Evolutionary conservation across 2,797 vertebrate genomes (phyloP).

Genomic region (Mus caroli): DNA sequence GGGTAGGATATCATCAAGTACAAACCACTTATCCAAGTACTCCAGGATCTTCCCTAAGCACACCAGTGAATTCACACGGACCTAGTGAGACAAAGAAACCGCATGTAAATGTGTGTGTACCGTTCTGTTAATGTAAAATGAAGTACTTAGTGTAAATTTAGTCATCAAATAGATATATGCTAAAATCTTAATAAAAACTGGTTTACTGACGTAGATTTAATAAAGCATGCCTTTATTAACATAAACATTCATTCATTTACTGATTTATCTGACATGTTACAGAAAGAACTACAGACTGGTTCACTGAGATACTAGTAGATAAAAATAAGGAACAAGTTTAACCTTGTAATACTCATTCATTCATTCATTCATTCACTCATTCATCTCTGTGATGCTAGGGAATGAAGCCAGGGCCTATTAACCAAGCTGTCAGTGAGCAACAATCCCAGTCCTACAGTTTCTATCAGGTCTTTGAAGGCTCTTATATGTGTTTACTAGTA

Average conservation of each 20-base stretch:
- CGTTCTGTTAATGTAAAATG: constrained; percentile 55
- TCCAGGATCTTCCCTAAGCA: constrained; percentile 99
- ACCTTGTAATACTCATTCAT: not conserved
- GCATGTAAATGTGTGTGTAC: constrained; percentile 64
- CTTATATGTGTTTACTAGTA: not conserved
- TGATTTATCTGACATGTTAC: constrained; percentile 32
- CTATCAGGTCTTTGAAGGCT: not conserved
- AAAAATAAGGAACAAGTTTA: constrained; percentile 31
- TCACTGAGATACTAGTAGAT: constrained; percentile 26
- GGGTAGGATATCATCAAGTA: constrained; percentile 98
- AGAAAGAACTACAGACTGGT: constrained; percentile 42
- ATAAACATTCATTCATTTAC: constrained; percentile 15
- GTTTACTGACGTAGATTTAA: not conserved
- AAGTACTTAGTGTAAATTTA: constrained; percentile 58
- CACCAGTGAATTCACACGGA: constrained; percentile 98
- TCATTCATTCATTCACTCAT: not conserved
- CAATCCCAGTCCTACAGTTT: not conserved
- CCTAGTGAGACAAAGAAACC: constrained; percentile 88
- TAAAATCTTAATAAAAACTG: constrained; percentile 60
- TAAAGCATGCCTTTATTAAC: constrained; percentile 39
- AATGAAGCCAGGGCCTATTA: not conserved
- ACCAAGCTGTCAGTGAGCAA: too few species aligned
- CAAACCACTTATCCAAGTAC: constrained; percentile 99
- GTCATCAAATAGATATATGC: constrained; percentile 24
- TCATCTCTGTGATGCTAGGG: not conserved